Conservation (phyloP, 1,140 invertebrate species). For the Cydia pomonella region DNA sequence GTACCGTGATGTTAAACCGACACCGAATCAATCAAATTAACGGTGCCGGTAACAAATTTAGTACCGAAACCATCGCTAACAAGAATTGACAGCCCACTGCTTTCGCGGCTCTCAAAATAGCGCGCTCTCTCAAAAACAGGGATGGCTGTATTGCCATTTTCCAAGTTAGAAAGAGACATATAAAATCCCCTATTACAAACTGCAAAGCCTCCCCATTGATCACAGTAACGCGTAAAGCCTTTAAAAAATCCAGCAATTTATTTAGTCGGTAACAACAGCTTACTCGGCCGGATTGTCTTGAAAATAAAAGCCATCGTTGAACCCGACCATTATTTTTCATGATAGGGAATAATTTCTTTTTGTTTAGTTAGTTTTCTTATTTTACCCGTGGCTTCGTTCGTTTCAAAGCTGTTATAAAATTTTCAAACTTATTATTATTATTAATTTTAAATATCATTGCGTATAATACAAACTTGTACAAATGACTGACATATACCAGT, state of each 20-base stretch:
- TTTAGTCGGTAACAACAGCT: constrained; percentile 66
- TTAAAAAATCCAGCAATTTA: constrained; percentile 75
- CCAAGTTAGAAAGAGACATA: constrained; percentile 42
- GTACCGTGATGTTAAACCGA: constrained; percentile 9
- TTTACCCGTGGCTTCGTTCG: neutral
- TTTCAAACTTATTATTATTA: too few species aligned
- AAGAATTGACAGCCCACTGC: constrained; percentile 63
- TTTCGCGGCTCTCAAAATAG: constrained; percentile 51
- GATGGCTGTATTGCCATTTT: constrained; percentile 40
- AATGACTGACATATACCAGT: too few species aligned
- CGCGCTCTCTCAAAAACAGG: constrained; percentile 43
- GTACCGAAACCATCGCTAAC: constrained; percentile 55
- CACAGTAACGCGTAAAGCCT: constrained; percentile 73
- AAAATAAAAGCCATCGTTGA: constrained; percentile 35
- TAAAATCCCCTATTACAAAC: constrained; percentile 61
- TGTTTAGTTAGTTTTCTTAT: constrained; percentile 19
- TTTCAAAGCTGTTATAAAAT: neutral
- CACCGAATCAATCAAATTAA: constrained; percentile 49
- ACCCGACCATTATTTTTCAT: constrained; percentile 31
- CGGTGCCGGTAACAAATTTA: constrained; percentile 47
- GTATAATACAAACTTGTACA: too few species aligned
- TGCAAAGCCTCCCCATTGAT: constrained; percentile 70
- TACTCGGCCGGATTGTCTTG: constrained; percentile 40
- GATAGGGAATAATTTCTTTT: constrained; percentile 27
- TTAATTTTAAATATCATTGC: too few species aligned